Evolutionary conservation across 2,113 vertebrate genomes (phyloP).

Genomic region (Scolopax mira): DNA sequence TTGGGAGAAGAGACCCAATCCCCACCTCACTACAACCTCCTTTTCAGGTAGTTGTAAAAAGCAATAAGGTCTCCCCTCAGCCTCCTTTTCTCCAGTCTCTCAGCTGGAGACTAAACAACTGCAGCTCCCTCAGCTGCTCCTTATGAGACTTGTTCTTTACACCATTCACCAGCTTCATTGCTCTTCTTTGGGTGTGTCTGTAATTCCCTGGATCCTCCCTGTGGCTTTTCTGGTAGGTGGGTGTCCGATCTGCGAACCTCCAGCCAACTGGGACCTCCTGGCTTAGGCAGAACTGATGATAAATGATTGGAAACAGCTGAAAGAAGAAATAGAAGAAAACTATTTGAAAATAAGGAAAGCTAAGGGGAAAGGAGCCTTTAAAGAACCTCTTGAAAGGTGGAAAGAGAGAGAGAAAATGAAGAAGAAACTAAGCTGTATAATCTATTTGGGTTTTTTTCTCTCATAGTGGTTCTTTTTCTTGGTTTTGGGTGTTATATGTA

Average conservation of each 20-base stretch:
- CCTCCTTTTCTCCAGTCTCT: not conserved
- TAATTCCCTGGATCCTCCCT: not conserved
- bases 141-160: not conserved
- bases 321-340: not conserved
- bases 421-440: not conserved
- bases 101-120: not conserved
- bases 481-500: not conserved
- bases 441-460: rapidly evolving
- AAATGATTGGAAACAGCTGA: not conserved
- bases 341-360: not conserved
- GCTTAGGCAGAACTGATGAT: not conserved
- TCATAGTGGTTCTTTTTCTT: not conserved
- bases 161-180: not conserved
- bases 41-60: not conserved
- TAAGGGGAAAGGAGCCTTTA: not conserved
- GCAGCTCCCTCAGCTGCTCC: not conserved
- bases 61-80: too few relatives aligned
- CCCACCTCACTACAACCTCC: not conserved
- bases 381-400: not conserved
- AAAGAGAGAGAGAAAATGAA: not conserved
- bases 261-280: not conserved
- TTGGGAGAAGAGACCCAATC: not conserved
- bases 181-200: not conserved
- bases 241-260: not conserved
- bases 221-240: rapidly evolving